phyloP scores from a whole-genome alignment of 2,888 invertebrate genomes.

The Acrocyrtus sp. region DNA sequence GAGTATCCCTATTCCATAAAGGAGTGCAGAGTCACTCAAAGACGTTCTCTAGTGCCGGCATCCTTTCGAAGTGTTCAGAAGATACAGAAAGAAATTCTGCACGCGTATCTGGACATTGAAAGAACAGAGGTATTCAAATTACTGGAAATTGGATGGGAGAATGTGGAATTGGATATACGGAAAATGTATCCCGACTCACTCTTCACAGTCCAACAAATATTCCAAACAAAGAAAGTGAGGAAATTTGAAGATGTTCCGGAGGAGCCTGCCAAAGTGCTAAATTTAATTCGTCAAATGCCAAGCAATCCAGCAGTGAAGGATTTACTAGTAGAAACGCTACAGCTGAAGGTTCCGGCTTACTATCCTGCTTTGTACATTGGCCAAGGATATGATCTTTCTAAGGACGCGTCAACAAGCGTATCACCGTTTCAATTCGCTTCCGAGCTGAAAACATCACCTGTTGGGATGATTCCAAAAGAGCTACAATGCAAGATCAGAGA shows the following conservation, averaged over 20 bases:
- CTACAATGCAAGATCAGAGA: constrained; percentile 49
- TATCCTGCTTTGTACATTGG: constrained; percentile 47
- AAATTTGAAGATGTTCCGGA: constrained; percentile 47
- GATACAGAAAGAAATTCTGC: constrained; percentile 38
- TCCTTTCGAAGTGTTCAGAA: constrained; percentile 30
- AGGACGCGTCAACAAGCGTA: constrained; percentile 41
- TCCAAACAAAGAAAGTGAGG: constrained; percentile 46
- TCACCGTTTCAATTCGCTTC: constrained; percentile 45
- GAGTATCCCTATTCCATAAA: constrained; percentile 53
- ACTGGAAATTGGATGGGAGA: constrained; percentile 57
- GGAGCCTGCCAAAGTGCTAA: constrained; percentile 26
- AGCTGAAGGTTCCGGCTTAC: constrained; percentile 49
- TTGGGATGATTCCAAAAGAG: constrained; percentile 51
- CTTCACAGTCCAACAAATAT: constrained; percentile 41
- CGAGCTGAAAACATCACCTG: constrained; percentile 41
- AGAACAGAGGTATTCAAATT: constrained; percentile 50
- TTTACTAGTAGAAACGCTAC: constrained; percentile 52
- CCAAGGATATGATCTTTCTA: constrained; percentile 50
- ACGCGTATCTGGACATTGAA: constrained; percentile 47
- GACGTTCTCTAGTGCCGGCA: constrained; percentile 19
- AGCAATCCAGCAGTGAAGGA: constrained; percentile 53
- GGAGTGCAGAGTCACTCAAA: constrained; percentile 36
- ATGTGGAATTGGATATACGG: constrained; percentile 29
- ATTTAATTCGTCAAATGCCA: constrained; percentile 49
- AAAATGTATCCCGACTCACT: constrained; percentile 44